These are phyloP conservation scores for Chelonus insularis DNA, from an alignment of 1,140 invertebrate genomes.

Conservation along the genomic window DNA sequence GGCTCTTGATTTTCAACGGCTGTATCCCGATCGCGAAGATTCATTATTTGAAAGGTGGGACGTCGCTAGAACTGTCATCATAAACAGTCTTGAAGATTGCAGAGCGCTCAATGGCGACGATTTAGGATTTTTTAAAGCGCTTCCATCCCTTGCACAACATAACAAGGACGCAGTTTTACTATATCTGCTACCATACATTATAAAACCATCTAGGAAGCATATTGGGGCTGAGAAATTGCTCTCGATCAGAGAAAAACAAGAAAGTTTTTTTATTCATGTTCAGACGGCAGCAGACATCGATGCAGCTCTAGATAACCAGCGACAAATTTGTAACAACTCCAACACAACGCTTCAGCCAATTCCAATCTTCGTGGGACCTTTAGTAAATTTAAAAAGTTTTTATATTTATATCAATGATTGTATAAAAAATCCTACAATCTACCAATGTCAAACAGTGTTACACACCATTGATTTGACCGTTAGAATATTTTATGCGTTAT, in stretches of 20 bases:
- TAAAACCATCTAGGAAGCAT: neutral
- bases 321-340: conserved; percentile 5
- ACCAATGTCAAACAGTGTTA: conserved; percentile 3
- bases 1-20: neutral
- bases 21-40: neutral
- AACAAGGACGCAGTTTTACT: conserved; percentile 15
- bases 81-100: neutral
- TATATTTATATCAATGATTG: conserved; percentile 21
- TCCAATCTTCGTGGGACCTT: conserved; percentile 15
- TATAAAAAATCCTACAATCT: conserved; percentile 22
- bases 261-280: conserved; percentile 15
- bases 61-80: neutral
- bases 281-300: conserved; percentile 6
- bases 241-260: conserved; percentile 15
- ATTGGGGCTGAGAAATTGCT: neutral
- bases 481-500: conserved; percentile 14
- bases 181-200: conserved; percentile 13
- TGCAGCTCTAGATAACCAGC: neutral
- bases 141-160: conserved; percentile 10
- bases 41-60: conserved; percentile 10
- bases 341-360: conserved; percentile 16
- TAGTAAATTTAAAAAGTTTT: conserved; percentile 9
- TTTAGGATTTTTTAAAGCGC: neutral
- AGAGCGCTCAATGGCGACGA: conserved; percentile 10
- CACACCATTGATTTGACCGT: neutral